phyloP scores from a whole-genome alignment of 2,888 invertebrate genomes.

The Andrena bicolor region DNA sequence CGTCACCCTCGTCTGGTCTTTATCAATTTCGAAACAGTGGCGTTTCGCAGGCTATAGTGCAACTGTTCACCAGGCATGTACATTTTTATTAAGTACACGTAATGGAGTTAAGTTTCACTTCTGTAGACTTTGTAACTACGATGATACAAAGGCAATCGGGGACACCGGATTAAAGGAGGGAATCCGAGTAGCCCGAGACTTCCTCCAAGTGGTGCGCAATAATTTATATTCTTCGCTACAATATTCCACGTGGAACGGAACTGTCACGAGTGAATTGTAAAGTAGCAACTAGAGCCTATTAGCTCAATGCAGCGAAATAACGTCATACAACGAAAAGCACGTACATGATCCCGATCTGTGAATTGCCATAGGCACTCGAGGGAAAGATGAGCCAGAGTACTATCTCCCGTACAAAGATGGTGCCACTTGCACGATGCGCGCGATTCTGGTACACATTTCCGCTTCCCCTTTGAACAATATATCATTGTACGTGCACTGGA shows the following conservation, averaged over 20 bases:
- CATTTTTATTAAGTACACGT: too few relatives aligned
- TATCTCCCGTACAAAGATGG: slow-evolving; percentile 51
- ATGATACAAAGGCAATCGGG: not conserved
- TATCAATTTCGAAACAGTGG: too few relatives aligned
- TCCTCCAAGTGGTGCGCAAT: slow-evolving; percentile 12
- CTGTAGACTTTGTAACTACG: not conserved
- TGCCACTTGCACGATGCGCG: slow-evolving; percentile 50
- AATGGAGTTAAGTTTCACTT: too few relatives aligned
- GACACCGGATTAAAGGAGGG: slow-evolving; percentile 2
- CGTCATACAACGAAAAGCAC: slow-evolving; percentile 37
- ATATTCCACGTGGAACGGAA: slow-evolving; percentile 13
- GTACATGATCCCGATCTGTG: slow-evolving; percentile 42
- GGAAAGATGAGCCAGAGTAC: slow-evolving; percentile 34
- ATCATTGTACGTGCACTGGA: slow-evolving; percentile 17
- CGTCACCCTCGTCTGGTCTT: too few relatives aligned
- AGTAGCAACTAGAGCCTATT: slow-evolving; percentile 35
- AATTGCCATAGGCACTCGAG: slow-evolving; percentile 39
- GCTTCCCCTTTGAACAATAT: slow-evolving; percentile 12
- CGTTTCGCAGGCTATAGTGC: too few relatives aligned
- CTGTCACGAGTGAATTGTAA: slow-evolving; percentile 39
- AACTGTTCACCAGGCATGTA: too few relatives aligned
- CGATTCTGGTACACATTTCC: slow-evolving; percentile 8
- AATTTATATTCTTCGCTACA: slow-evolving; percentile 11
- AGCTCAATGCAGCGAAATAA: slow-evolving; percentile 44
- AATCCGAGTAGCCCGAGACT: slow-evolving; percentile 11